Evolutionary conservation across 2,797 vertebrate genomes (phyloP), one percentile per base, ranked within the genome.

Genomic region (Poecilia picta): DNA sequence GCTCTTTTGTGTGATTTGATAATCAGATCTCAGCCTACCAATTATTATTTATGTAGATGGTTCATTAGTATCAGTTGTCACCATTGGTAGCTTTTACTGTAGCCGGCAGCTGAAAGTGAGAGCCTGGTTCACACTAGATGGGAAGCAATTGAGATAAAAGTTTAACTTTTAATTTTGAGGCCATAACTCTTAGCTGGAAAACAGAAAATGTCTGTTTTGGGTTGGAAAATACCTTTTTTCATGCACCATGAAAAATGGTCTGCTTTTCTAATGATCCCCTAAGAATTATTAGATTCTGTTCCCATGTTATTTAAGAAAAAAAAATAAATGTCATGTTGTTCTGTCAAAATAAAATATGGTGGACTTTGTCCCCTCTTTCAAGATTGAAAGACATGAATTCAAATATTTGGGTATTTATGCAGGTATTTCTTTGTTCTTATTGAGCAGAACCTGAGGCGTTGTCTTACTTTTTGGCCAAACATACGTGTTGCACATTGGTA

Each of bases 1-100:
- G 83, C 85, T 83, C 66, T 79, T 74, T 79, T 74, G 81, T 89
- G 78, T 92, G 85, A 86, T 87, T 93, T 70, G 87, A 93, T 92
- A 81, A 57, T 78, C 74, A 81, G 77, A 36, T 76, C 57, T 70
- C 4, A 5, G 13, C 73, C 66, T 64, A 20, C 75, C 25, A 33
- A 31, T 31, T 85, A 81, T 45, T 36, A 77, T 53, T 15, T 79
- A 81, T 57, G 71, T 43, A 77, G 47, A 82, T 51, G 28, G 45
- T 23, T 73, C 28, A 71, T 81, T 87, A 36, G 23, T 45, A 83
- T 85, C 72, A 89, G 74, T 86, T 82, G 77, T 80, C 68, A 76
- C 73, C 73, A 71, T 72, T 83, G 36, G 57, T 81, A 78, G 76
- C 73, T 64, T 59, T 73, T 20, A 1, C 10, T 71, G 43, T 33